Conservation (phyloP, 1,140 invertebrate species). For the Eriosoma lanigerum region DNA sequence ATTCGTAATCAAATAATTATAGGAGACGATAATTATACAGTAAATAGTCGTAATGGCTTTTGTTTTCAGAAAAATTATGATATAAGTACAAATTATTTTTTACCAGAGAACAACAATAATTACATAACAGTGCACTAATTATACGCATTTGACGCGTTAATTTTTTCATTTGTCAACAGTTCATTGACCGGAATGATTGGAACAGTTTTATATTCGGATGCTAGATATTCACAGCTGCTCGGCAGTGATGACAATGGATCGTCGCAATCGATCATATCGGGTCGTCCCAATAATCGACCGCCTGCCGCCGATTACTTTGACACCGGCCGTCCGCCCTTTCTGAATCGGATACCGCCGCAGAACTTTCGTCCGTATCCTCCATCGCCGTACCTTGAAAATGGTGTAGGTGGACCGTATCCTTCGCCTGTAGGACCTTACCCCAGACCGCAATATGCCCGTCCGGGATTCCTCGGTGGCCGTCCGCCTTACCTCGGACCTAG, state of each 20-base stretch:
- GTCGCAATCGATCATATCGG: neutral
- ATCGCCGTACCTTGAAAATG: neutral
- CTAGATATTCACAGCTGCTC: neutral
- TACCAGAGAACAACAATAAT: too few species aligned
- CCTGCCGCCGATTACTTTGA: neutral
- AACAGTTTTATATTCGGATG: neutral
- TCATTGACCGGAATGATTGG: slow-evolving; percentile 21
- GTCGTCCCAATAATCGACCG: neutral
- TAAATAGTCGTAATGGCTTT: too few species aligned
- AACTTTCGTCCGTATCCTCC: neutral
- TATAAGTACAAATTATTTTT: too few species aligned
- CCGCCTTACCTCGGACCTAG: neutral
- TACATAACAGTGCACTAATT: too few species aligned
- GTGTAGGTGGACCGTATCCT: neutral
- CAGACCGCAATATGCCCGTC: neutral
- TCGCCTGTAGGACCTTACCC: neutral
- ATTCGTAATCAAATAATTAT: too few species aligned
- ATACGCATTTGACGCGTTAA: too few species aligned
- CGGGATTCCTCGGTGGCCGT: neutral
- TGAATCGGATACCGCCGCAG: neutral
- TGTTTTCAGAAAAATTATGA: too few species aligned
- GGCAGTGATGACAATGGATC: neutral
- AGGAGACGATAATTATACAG: too few species aligned
- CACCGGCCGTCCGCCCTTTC: neutral
- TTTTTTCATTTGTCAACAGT: too few species aligned